Base-by-base conservation (phyloP, 2,888 invertebrate species). In the Ischnura elegans region DNA sequence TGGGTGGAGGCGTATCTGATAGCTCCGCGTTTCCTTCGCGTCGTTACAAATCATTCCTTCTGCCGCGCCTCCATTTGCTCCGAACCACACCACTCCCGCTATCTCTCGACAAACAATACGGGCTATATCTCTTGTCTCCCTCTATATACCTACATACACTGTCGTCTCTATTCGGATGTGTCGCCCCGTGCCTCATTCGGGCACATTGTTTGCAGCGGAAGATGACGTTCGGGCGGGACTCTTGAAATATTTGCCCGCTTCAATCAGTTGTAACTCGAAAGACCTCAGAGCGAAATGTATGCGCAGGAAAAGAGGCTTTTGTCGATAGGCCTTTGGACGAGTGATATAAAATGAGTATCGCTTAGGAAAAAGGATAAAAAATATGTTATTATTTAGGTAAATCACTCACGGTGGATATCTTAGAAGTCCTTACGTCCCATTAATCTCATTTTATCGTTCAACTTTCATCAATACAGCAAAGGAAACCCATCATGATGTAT, bases 31-130 rank as follows among this genome's bases (percentile, higher is more conserved):
- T 61, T 45, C 61, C 66, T 45, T 86, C 42, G n/a, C 43, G 61
- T n/a, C 90, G 61, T 61, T 90, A 61, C 90, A 90, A 90, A 90
- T 61, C 61, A 55, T 66, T 90, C 61, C 43, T 90, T 43, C n/a
- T 51, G 29, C 47, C 43, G 45, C 45, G n/a, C 45, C 46, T n/a
- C 43, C 46, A 46, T 46, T 46, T n/a, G 25, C 86, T 85, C 43
- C 43, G n/a, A n/a, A n/a, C n/a, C n/a, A n/a, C n/a, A n/a, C 42
- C 19, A 45, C 86, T 86, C 86, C 87, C 87, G 19, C 87, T 6
- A 55, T 42, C 87, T 36, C 42, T 55, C 61, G 47, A 66, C 90
- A 90, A 90, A 51, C 61, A 76, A 76, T 76, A 76, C 76, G 76
- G 76, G 29, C 76, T 10, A 76, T 76, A 76, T 76, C 76, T 76